Evolutionary conservation across 2,888 invertebrate genomes (phyloP), one percentile per base, ranked within the genome.

Genomic region (Agelastica alni): DNA sequence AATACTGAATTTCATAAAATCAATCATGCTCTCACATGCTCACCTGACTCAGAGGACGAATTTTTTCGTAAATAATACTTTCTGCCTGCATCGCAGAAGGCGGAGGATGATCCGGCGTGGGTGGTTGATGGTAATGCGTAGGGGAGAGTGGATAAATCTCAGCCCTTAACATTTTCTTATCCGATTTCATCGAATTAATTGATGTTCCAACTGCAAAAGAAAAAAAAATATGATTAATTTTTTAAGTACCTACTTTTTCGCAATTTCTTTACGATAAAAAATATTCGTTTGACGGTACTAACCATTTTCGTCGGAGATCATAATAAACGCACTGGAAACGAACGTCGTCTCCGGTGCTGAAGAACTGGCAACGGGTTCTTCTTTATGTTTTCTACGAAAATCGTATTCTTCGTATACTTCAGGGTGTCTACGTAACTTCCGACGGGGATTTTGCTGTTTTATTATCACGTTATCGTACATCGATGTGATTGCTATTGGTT

Each of bases 41-140:
- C 80, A 94, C 94, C 88, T 93, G 91, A 79, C 91, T 92, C 53
- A 93, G 78, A 13, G 93, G 93, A 70, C 92, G 83, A 70, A 96
- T 94, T 77, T 91, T 85, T 73, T 93, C 91, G 72, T 93, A 90
- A 68, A 96, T 96, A 69, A 89, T 88, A 76, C 85, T 86, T 77
- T 93, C 91, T 0, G 96, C 95, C 66, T 93, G 92, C 68, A 85
- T 83, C 2, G 95, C 93, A 6, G 93, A 88, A 0, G 96, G 96
- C 1, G 96, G 95, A 2, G 95, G 94, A 78, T 94, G 94, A 66
- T 95, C 94, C 0, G 95, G 95, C 7, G 95, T 96, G 6, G 95
- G 93, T 7, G 95, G 94, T 77, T 95, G 94, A 46, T 86, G 84
- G 70, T 94, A 94, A 73, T 93, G 91, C 41, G 93, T 91, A 13